These are phyloP conservation scores for Drosophila prostipennis DNA, from an alignment of 2,888 invertebrate genomes.

Conservation along the genomic window DNA sequence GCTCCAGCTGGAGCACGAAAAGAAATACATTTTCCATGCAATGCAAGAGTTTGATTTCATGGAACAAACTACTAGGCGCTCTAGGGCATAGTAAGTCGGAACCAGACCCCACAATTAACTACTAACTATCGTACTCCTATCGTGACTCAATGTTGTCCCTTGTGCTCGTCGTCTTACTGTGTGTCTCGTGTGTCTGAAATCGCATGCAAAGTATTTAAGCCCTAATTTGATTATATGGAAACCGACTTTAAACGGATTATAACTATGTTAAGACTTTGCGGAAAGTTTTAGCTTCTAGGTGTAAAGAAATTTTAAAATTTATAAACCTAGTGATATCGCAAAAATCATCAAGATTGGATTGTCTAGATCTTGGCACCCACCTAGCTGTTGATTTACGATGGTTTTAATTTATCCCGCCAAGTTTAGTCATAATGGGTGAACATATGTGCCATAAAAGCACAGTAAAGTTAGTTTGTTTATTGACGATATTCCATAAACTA, in stretches of 20 bases:
- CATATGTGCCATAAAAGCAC: not conserved
- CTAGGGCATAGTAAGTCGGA: conserved; percentile 76
- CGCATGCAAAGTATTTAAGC: conserved; percentile 47
- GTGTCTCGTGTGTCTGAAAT: conserved; percentile 28
- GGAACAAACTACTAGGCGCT: conserved; percentile 65
- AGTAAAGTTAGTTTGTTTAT: conserved; percentile 11
- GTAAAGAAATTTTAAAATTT: too few species aligned
- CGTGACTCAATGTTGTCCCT: conserved; percentile 60
- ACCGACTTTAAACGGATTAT: not conserved
- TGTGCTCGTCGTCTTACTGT: conserved; percentile 26
- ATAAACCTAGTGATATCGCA: not conserved
- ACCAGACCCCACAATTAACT: conserved; percentile 43
- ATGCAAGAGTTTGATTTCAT: conserved; percentile 73
- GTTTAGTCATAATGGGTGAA: conserved; percentile 6
- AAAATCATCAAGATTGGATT: not conserved
- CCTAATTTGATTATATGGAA: not conserved
- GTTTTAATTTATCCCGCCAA: not conserved
- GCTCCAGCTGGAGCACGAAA: conserved; percentile 73
- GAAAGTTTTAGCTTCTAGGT: too few species aligned
- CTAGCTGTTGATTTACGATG: not conserved
- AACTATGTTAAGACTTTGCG: too few species aligned
- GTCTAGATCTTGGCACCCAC: not conserved
- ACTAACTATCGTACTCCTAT: conserved; percentile 56
- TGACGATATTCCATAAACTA: not conserved
- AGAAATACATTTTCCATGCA: conserved; percentile 74